These are phyloP conservation scores for Kudoa iwatai DNA, from an alignment of 30 jellyfish, hydroid and myxozoan species.

Conservation along the genomic window DNA sequence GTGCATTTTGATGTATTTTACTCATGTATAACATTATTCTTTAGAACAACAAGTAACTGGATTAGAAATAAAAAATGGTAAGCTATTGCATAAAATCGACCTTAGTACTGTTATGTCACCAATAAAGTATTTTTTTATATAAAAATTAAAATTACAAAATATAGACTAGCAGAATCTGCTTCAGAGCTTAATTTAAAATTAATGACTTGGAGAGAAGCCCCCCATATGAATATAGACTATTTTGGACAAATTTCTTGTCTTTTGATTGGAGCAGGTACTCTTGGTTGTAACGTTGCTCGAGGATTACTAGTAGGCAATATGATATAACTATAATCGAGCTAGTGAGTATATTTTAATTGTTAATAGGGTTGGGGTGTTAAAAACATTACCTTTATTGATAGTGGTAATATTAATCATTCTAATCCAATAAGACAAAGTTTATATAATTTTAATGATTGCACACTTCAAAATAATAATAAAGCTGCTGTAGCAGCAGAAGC, in stretches of 20 bases:
- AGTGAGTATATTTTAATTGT: too few relatives aligned
- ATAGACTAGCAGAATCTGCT: too few relatives aligned
- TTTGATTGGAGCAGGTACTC: constrained; percentile 67
- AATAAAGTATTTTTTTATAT: too few relatives aligned
- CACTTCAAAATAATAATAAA: constrained; percentile 15
- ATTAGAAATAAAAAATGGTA: too few relatives aligned
- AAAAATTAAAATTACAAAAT: too few relatives aligned
- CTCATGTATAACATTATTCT: too few relatives aligned
- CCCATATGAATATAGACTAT: constrained; percentile 34
- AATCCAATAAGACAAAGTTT: constrained; percentile 67
- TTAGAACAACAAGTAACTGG: too few relatives aligned
- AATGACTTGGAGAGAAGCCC: constrained; percentile 71
- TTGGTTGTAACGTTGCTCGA: constrained; percentile 93
- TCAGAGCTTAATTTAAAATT: constrained; percentile 21
- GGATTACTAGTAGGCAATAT: constrained; percentile 15
- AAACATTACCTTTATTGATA: constrained; percentile 52
- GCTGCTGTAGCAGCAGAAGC: constrained; percentile 74
- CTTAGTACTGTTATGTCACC: too few relatives aligned
- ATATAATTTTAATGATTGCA: constrained; percentile 46
- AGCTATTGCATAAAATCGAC: too few relatives aligned
- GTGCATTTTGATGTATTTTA: too few relatives aligned
- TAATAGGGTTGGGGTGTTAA: constrained; percentile 97
- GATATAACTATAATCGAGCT: too few relatives aligned
- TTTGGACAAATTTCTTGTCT: constrained; percentile 20
- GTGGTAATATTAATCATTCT: constrained; percentile 23